A percentile compares a stretch with the other conserved stretches of the same genome.
phyloP scores from a whole-genome alignment of 2,797 vertebrate species.

The Limnodromus scolopaceus region DNA sequence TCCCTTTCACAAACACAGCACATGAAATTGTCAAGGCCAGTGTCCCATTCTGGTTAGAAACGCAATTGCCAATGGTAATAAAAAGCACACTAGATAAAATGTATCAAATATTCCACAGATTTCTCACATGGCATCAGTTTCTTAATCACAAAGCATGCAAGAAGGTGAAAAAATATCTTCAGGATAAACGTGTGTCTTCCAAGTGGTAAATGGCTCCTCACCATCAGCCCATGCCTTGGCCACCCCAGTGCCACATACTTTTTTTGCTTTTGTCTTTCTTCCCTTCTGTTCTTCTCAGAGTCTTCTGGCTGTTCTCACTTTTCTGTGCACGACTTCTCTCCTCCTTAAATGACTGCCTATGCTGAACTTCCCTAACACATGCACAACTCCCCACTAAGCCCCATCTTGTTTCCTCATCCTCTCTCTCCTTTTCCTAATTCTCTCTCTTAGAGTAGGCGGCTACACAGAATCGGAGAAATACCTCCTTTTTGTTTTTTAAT shows the following conservation, averaged over 20 bases:
- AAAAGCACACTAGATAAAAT: neutral
- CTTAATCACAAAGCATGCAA: neutral
- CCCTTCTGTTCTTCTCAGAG: neutral
- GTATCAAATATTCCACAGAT: neutral
- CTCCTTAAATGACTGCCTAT: too few species aligned
- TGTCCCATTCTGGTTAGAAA: neutral
- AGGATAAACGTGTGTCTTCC: accelerated
- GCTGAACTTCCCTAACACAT: neutral
- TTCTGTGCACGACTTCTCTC: neutral
- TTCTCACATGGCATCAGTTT: too few species aligned
- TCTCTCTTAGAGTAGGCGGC: neutral
- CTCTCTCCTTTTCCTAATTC: neutral
- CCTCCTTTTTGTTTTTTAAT: neutral
- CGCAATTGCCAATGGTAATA: neutral
- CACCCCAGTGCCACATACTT: accelerated
- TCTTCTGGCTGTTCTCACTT: neutral
- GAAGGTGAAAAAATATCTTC: neutral
- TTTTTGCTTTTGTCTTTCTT: neutral
- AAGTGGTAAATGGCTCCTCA: neutral
- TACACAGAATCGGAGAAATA: neutral
- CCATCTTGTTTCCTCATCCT: neutral
- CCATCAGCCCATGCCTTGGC: neutral
- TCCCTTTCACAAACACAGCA: neutral
- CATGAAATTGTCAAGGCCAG: too few species aligned
- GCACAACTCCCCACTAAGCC: neutral